A percentile compares a stretch with the other conserved stretches of the same genome.
These are phyloP conservation scores for Hipposideros armiger DNA, from an alignment of 2,113 vertebrate species.

Conservation along the genomic window DNA sequence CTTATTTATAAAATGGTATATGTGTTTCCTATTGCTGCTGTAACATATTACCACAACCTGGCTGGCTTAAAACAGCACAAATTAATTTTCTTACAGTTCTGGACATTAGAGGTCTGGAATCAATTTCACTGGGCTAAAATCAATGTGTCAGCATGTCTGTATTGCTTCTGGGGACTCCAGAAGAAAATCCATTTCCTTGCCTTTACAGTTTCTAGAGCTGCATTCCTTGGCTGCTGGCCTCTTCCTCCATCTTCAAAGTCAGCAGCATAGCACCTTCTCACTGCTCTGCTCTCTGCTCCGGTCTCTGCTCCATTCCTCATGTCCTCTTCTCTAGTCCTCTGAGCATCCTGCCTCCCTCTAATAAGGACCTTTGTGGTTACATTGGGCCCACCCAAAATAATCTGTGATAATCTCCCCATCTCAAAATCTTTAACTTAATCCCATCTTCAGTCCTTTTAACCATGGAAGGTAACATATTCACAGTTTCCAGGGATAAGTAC, in stretches of 20 bases:
- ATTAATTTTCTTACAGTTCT: conserved; percentile 10
- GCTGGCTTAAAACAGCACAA: not conserved
- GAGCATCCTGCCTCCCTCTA: not conserved
- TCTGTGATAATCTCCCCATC: not conserved
- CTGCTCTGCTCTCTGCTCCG: not conserved
- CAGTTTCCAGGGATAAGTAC: not conserved
- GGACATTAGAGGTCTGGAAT: not conserved
- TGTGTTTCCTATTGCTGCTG: conserved; percentile 11
- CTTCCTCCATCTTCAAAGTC: not conserved
- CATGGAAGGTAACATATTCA: not conserved
- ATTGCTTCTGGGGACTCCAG: not conserved
- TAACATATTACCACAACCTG: not conserved
- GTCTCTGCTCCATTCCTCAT: not conserved
- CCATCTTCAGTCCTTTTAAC: not conserved
- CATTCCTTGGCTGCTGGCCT: not conserved
- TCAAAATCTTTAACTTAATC: conserved; percentile 13
- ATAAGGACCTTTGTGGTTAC: not conserved
- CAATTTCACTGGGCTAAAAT: conserved; percentile 1
- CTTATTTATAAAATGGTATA: not conserved
- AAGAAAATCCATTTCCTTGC: not conserved
- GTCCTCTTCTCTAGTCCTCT: conserved; percentile 4
- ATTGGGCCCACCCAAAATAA: not conserved
- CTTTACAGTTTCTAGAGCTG: conserved; percentile 19
- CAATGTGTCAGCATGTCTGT: not conserved
- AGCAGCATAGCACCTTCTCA: not conserved